A percentile compares a stretch with the other conserved stretches of the same genome.
Conservation (phyloP, 2,888 invertebrate genomes). For the Sesia apiformis region DNA sequence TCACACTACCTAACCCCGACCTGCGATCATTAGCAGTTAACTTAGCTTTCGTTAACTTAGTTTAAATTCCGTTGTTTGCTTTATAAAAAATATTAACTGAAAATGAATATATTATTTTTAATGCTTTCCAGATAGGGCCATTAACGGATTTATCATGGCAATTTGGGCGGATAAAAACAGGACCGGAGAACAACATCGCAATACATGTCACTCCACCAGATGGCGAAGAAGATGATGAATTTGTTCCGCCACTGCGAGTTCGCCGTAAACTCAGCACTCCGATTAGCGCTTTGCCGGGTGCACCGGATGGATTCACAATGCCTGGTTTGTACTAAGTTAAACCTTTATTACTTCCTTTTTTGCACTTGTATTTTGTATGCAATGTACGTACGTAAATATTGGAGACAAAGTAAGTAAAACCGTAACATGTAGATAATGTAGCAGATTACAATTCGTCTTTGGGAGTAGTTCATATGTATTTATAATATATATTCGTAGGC, state of each 20-base stretch:
- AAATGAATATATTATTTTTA: conserved; percentile 37
- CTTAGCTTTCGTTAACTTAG: no score
- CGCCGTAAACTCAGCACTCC: conserved; percentile 62
- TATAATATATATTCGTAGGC: no score
- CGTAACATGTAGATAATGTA: no score
- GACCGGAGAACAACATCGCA: conserved; percentile 47
- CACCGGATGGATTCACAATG: conserved; percentile 32
- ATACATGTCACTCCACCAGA: conserved; percentile 67
- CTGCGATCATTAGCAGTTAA: no score
- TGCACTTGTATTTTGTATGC: no score
- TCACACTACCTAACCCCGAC: no score
- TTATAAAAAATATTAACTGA: no score
- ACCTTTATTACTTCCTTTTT: background rate
- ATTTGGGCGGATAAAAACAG: conserved; percentile 28
- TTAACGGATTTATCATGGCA: conserved; percentile 51
- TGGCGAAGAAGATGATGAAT: conserved; percentile 52
- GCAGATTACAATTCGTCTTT: no score
- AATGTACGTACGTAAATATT: no score
- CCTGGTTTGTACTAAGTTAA: conserved; percentile 19
- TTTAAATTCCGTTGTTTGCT: no score
- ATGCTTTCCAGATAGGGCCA: conserved; percentile 55
- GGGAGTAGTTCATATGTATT: no score
- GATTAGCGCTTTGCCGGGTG: conserved; percentile 40
- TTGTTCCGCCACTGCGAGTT: conserved; percentile 41
- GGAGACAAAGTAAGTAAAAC: no score